phyloP scores from a whole-genome alignment of 2,888 invertebrate species.

The Proisotoma minuta region DNA sequence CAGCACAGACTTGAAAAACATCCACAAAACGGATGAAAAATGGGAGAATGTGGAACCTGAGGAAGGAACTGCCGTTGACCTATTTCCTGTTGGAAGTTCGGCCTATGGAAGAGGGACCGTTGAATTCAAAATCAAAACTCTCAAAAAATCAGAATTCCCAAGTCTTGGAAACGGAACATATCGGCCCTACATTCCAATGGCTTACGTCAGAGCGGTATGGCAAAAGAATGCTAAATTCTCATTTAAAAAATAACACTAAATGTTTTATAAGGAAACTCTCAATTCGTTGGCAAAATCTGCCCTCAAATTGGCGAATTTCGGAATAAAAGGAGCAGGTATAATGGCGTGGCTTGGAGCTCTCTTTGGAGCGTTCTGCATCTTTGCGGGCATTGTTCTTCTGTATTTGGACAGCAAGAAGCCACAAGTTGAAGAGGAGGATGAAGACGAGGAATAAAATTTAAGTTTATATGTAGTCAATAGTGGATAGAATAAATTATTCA shows the following conservation, averaged over 20 bases:
- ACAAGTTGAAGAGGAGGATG: slow-evolving; percentile 10
- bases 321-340: slow-evolving; percentile 19
- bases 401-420: slow-evolving; percentile 25
- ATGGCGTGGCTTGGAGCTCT: slow-evolving; percentile 19
- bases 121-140: slow-evolving; percentile 17
- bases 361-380: slow-evolving; percentile 21
- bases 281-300: slow-evolving; percentile 17
- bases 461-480: no score
- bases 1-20: slow-evolving; percentile 27
- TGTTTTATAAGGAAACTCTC: slow-evolving; percentile 16
- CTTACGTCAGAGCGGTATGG: slow-evolving; percentile 23
- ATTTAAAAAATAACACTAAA: background rate
- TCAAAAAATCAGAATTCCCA: slow-evolving; percentile 21
- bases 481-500: no score
- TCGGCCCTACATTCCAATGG: slow-evolving; percentile 30
- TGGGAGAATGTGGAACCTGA: slow-evolving; percentile 24
- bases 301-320: slow-evolving; percentile 29
- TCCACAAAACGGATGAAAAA: slow-evolving; percentile 22
- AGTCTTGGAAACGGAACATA: slow-evolving; percentile 28
- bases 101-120: slow-evolving; percentile 26
- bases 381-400: slow-evolving; percentile 17
- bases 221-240: background rate
- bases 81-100: slow-evolving; percentile 32
- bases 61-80: slow-evolving; percentile 30
- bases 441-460: no score